Evolutionary conservation across 37 sponge, comb jelly and placozoan species (phyloP).

Genomic region (Beroe ovata): DNA sequence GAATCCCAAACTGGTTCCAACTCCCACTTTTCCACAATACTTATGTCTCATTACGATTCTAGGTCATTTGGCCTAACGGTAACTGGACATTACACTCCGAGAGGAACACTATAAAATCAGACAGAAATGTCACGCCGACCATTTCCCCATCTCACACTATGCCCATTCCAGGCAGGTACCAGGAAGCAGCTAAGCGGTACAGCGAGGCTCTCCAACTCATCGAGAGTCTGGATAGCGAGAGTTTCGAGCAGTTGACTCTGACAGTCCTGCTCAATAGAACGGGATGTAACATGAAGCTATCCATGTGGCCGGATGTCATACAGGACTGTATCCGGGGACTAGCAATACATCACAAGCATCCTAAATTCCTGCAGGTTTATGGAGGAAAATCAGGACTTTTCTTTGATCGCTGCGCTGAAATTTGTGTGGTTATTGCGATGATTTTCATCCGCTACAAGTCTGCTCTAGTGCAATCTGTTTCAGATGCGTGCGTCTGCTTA

Average conservation of each 20-base stretch:
- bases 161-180: conserved; percentile 30
- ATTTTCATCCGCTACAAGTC: no score
- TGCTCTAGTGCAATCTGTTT: no score
- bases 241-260: conserved; percentile 64
- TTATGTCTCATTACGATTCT: no score
- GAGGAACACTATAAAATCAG: not conserved
- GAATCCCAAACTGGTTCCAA: no score
- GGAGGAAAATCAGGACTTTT: no score
- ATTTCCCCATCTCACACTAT: not conserved
- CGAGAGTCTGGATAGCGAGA: conserved; percentile 52
- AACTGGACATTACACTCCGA: no score
- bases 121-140: not conserved
- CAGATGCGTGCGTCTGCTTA: conserved; percentile 59
- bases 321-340: conserved; percentile 57
- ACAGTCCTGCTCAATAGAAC: conserved; percentile 48
- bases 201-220: conserved; percentile 64
- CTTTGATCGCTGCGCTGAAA: no score
- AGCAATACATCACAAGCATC: conserved; percentile 59
- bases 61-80: no score
- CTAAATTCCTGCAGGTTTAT: conserved; percentile 38
- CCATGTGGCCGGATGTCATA: conserved; percentile 64
- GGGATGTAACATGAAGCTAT: conserved; percentile 59
- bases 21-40: no score
- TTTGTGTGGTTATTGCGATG: no score
- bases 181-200: conserved; percentile 66